Conservation (phyloP, 1,140 invertebrate species). For the Pseudomyrmex pallidus region DNA sequence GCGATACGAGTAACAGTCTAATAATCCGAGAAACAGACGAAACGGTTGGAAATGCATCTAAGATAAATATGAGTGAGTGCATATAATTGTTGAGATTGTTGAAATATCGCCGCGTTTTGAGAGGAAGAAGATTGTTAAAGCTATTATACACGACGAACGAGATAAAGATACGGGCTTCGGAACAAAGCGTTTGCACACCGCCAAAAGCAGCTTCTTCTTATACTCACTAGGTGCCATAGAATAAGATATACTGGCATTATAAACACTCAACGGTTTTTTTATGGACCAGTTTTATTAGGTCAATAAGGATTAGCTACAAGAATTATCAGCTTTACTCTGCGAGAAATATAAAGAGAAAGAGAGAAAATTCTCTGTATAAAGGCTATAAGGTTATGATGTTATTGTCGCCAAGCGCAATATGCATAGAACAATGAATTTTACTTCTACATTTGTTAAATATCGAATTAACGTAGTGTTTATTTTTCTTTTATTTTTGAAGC, state of each 20-base stretch:
- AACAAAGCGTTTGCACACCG: conserved; percentile 23
- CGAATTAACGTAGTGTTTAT: neutral
- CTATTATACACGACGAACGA: conserved; percentile 29
- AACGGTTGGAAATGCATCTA: neutral
- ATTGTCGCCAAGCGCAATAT: neutral
- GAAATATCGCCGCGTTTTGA: conserved; percentile 28
- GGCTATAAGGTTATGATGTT: neutral
- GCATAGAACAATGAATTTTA: conserved; percentile 1
- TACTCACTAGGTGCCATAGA: neutral
- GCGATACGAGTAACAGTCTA: neutral
- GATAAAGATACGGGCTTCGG: conserved; percentile 1
- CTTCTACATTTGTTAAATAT: neutral
- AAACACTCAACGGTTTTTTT: conserved; percentile 58
- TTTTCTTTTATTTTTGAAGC: neutral
- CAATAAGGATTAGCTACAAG: conserved; percentile 72
- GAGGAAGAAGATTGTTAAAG: neutral
- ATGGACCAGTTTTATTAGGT: conserved; percentile 59
- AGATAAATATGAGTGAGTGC: conserved; percentile 4
- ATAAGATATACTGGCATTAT: conserved; percentile 57
- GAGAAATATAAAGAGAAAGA: conserved; percentile 8
- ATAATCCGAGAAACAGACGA: neutral
- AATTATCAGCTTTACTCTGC: conserved; percentile 58
- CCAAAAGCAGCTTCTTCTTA: conserved; percentile 23
- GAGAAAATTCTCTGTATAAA: too few relatives aligned
- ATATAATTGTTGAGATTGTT: neutral